phyloP scores from a whole-genome alignment of 2,888 invertebrate genomes.

The Drymonia ruficornis region DNA sequence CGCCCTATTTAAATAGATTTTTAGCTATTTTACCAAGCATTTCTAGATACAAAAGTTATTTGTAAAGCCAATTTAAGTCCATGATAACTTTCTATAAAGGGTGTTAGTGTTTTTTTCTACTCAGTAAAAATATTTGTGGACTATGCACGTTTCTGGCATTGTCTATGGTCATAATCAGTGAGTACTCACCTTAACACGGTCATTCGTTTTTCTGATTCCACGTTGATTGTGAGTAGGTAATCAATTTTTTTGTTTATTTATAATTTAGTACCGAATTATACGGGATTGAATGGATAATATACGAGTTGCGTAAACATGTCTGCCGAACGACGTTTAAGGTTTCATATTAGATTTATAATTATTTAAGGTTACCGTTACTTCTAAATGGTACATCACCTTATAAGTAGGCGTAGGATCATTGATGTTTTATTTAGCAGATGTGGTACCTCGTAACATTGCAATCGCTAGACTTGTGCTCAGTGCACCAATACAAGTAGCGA shows the following conservation, averaged over 20 bases:
- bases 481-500: too few species aligned
- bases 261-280: conserved; percentile 53
- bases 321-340: conserved; percentile 19
- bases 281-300: conserved; percentile 42
- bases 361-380: background rate
- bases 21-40: too few species aligned
- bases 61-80: too few species aligned
- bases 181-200: conserved; percentile 44
- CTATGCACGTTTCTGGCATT: background rate
- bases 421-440: too few species aligned
- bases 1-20: too few species aligned
- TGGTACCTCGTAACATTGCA: too few species aligned
- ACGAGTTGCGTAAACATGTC: conserved; percentile 34
- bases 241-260: conserved; percentile 56
- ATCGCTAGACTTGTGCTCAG: too few species aligned
- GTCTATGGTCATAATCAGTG: conserved; percentile 24
- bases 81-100: too few species aligned
- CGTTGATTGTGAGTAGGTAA: conserved; percentile 62
- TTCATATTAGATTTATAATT: conserved; percentile 15
- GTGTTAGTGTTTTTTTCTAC: too few species aligned
- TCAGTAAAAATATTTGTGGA: too few species aligned
- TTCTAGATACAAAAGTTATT: too few species aligned
- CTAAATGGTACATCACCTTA: background rate
- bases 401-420: conserved; percentile 4
- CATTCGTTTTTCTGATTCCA: conserved; percentile 60